Conservation (phyloP, 2,797 vertebrate genomes). For the Lithobates pipiens region DNA sequence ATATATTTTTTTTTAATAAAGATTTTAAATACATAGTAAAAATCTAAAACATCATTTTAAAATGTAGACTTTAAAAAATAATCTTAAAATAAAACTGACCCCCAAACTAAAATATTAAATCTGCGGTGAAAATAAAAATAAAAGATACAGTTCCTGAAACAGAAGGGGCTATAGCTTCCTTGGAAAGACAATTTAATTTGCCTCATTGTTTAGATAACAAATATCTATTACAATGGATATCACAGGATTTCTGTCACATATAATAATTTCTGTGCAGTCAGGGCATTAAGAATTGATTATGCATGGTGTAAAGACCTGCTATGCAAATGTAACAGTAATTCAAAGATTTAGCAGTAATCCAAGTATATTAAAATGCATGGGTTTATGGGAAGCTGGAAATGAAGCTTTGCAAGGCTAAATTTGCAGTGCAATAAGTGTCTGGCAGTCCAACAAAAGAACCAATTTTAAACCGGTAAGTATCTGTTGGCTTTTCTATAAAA, state of each 20-base stretch:
- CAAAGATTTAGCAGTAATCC: background rate
- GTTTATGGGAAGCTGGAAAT: background rate
- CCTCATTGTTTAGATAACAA: background rate
- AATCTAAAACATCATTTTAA: too few species aligned
- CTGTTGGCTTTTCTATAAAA: background rate
- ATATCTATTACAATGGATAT: background rate
- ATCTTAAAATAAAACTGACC: too few species aligned
- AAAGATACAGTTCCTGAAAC: too few species aligned
- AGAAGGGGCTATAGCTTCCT: background rate
- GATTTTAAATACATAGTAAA: too few species aligned
- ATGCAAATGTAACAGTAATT: background rate
- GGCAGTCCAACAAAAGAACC: background rate
- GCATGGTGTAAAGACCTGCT: background rate
- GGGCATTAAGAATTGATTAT: background rate
- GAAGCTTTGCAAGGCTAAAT: background rate
- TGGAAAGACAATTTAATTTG: background rate
- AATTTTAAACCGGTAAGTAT: background rate
- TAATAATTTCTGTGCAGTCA: conserved; percentile 1
- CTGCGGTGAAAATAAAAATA: too few species aligned
- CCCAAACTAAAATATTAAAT: too few species aligned
- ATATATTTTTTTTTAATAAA: too few species aligned
- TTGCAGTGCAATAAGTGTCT: background rate
- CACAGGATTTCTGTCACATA: background rate
- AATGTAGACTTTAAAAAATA: too few species aligned
- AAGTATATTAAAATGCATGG: background rate